Conservation (phyloP, 2,797 vertebrate species). For the Florisuga fusca region DNA sequence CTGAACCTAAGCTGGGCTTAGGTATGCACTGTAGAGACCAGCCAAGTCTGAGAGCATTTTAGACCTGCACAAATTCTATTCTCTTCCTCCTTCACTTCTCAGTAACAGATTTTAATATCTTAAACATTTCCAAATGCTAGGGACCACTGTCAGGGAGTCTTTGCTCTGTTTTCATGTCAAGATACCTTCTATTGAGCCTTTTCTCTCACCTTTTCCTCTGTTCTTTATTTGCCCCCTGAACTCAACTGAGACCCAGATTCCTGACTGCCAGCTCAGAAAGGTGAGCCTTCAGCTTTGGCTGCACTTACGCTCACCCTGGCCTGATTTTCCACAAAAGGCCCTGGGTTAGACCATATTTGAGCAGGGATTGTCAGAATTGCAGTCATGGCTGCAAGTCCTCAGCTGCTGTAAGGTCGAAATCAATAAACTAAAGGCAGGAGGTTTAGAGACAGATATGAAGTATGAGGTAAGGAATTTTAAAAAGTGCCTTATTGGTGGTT, state of each 20-base stretch:
- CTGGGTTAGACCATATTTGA: neutral
- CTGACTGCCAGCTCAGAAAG: neutral
- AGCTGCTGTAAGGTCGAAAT: neutral
- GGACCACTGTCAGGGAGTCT: neutral
- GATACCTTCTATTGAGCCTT: neutral
- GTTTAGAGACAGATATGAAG: neutral
- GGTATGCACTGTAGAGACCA: neutral
- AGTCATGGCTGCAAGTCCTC: neutral
- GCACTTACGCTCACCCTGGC: neutral
- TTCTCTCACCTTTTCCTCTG: neutral
- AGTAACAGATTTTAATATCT: neutral
- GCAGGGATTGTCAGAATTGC: neutral
- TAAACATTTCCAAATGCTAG: neutral
- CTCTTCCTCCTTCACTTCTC: neutral
- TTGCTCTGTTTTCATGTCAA: neutral
- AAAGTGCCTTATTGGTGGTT: neutral
- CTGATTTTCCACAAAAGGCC: neutral
- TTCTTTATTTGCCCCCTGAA: neutral
- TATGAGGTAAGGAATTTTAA: constrained; percentile 14
- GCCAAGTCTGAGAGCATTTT: neutral
- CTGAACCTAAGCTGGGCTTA: neutral
- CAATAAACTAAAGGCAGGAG: neutral
- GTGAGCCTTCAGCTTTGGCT: neutral
- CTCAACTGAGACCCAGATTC: neutral
- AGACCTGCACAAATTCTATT: neutral